A percentile compares a stretch with the other conserved stretches of the same genome.
These are phyloP conservation scores for Chaetops frenatus DNA, from an alignment of 2,113 vertebrate genomes.

Conservation along the genomic window DNA sequence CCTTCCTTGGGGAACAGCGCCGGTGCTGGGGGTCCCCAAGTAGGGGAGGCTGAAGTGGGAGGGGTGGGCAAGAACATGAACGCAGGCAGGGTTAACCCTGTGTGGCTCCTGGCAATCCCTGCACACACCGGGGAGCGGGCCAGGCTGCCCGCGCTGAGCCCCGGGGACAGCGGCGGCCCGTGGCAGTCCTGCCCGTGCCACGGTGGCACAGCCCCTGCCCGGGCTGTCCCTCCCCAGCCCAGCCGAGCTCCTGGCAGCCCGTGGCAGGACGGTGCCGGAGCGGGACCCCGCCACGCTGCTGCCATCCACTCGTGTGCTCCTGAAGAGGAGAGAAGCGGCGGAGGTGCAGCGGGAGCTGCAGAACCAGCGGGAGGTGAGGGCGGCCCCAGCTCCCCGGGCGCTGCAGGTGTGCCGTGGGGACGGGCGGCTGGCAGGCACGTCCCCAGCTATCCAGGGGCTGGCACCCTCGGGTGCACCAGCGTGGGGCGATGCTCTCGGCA, in stretches of 20 bases:
- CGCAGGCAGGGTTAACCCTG: no score
- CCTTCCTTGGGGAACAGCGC: not conserved
- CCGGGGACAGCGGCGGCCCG: fast-evolving
- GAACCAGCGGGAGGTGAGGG: conserved; percentile 66
- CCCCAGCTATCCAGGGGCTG: fast-evolving
- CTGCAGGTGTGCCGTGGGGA: fast-evolving
- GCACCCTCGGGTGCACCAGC: fast-evolving
- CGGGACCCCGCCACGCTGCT: not conserved
- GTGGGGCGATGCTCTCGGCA: fast-evolving
- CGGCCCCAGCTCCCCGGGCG: fast-evolving
- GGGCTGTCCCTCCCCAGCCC: not conserved
- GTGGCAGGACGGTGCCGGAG: not conserved
- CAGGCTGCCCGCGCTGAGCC: fast-evolving
- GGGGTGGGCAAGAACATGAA: not conserved
- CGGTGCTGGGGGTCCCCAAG: not conserved
- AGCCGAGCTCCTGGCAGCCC: fast-evolving
- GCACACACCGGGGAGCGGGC: fast-evolving
- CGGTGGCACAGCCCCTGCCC: fast-evolving
- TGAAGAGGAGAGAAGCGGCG: conserved; percentile 61
- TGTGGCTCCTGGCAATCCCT: not conserved
- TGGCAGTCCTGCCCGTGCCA: fast-evolving
- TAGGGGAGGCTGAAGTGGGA: not conserved
- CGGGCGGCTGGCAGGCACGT: fast-evolving
- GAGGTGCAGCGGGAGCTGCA: conserved; percentile 27
- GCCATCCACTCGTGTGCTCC: conserved; percentile 24